Percentiles rank a stretch among this genome's conserved stretches.
phyloP scores from a whole-genome alignment of 2,888 invertebrate genomes.

The Helleia helle region DNA sequence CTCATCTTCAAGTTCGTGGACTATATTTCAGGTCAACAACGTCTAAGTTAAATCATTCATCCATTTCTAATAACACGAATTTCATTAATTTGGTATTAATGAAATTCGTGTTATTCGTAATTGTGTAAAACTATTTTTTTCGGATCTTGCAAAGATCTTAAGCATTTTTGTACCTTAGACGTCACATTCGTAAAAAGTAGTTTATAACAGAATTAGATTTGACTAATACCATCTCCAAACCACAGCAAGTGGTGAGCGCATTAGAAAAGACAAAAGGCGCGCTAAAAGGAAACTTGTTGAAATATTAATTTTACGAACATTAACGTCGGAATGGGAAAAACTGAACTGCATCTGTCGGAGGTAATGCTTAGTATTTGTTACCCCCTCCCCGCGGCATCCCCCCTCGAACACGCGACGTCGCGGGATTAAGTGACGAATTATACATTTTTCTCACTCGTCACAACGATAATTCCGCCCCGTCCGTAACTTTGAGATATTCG shows the following conservation, averaged over 20 bases:
- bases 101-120: too few species aligned
- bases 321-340: slow-evolving; percentile 5
- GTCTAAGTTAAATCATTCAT: too few species aligned
- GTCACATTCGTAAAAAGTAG: too few species aligned
- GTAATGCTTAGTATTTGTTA: slow-evolving; percentile 59
- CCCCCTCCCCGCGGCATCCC: slow-evolving; percentile 37
- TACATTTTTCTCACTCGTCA: slow-evolving; percentile 58
- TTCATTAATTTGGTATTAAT: too few species aligned
- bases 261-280: neutral
- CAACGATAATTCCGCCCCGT: slow-evolving; percentile 61
- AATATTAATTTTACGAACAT: slow-evolving; percentile 9
- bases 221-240: too few species aligned
- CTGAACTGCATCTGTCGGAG: slow-evolving; percentile 39
- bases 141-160: too few species aligned
- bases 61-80: too few species aligned
- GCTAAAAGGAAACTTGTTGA: slow-evolving; percentile 1
- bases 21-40: too few species aligned
- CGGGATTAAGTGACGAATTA: slow-evolving; percentile 67
- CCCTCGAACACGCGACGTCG: slow-evolving; percentile 21
- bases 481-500: slow-evolving; percentile 68
- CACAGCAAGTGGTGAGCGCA: slow-evolving; percentile 2
- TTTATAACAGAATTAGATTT: too few species aligned
- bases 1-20: too few species aligned
- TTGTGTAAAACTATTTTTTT: too few species aligned
- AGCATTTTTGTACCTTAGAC: too few species aligned